Evolutionary conservation across 2,797 vertebrate genomes (phyloP), one percentile per base, ranked within the genome.

Genomic region (Gila robusta): DNA sequence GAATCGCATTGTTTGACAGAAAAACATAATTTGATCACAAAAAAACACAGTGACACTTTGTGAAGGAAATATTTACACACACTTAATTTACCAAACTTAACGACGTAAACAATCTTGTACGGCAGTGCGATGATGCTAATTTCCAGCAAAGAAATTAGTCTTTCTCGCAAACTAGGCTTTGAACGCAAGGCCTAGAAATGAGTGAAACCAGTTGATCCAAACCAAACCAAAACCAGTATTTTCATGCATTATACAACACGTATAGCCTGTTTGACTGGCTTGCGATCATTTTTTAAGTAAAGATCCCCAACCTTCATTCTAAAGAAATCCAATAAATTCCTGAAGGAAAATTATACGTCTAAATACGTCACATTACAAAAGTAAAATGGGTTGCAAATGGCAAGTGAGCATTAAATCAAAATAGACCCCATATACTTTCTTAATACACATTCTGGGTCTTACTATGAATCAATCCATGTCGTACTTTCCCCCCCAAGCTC

Each of bases 1-100:
- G 8, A 21, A 28, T 52, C 12, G 28, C 66, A 37, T 52, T 26
- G 32, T 70, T 70, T 52, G 79, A 52, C 54, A 1, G 23, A 59
- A 39, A 19, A 37, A 56, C 54, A 54, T 56, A 10, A 23, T 78
- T 44, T 28, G 35, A 52, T 81, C 5, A 5, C 49, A 64, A 44
- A 64, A 64, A 62, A 59, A 26, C 12, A 83, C 81, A 59, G 26
- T 44, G 1, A 82, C 69, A 82, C 56, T 10, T 73, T 39, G 19
- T 5, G 21, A 56, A 66, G 19, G 21, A 47, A n/a, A 49, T 11
- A 59, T 21, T 73, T 82, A 82, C 35, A 37, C 8, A 26, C n/a
- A 41, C 3, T 16, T 21, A 10, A 26, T 41, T 71, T 6, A 32
- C 26, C 26, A 62, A 54, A 72, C 16, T 41, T 41, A 70, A 52